Conservation (phyloP, 2,797 vertebrate genomes). For the Enteromius argenteus region DNA sequence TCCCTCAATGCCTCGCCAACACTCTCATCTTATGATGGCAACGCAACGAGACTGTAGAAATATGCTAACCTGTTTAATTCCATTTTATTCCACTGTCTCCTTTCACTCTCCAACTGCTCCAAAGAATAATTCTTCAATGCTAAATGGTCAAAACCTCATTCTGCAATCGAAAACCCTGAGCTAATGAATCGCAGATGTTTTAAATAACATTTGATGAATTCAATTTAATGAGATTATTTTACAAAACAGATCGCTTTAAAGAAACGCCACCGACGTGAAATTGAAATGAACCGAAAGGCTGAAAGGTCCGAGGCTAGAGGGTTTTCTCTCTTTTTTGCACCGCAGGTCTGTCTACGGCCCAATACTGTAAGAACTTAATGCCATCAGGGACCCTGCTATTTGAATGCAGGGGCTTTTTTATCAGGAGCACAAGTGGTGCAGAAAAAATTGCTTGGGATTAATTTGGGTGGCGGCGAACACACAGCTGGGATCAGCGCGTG, state of each 20-base stretch:
- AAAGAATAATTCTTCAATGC: background rate
- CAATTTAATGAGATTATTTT: conserved; percentile 38
- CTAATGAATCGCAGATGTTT: conserved; percentile 23
- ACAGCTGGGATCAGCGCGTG: conserved; percentile 76
- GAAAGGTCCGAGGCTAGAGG: conserved; percentile 4
- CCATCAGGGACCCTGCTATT: conserved; percentile 75
- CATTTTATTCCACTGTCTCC: conserved; percentile 33
- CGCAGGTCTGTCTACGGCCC: conserved; percentile 74
- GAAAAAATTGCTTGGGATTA: conserved; percentile 81
- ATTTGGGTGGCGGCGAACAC: conserved; percentile 75
- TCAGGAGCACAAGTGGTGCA: conserved; percentile 79
- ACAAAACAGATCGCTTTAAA: background rate
- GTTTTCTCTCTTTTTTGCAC: conserved; percentile 57
- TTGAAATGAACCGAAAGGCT: conserved; percentile 11
- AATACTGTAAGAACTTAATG: conserved; percentile 78
- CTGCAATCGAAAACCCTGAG: conserved; percentile 4
- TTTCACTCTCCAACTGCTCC: conserved; percentile 28
- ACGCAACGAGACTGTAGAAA: conserved; percentile 29
- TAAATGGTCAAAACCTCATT: conserved; percentile 10
- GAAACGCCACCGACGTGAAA: background rate
- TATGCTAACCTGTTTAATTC: conserved; percentile 35
- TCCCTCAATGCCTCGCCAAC: conserved; percentile 37
- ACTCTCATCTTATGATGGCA: background rate
- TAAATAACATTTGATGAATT: conserved; percentile 28
- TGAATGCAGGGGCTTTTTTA: conserved; percentile 77